Base-by-base conservation (phyloP, 1,140 invertebrate species). In the Pseudomyrmex flavicornis region DNA sequence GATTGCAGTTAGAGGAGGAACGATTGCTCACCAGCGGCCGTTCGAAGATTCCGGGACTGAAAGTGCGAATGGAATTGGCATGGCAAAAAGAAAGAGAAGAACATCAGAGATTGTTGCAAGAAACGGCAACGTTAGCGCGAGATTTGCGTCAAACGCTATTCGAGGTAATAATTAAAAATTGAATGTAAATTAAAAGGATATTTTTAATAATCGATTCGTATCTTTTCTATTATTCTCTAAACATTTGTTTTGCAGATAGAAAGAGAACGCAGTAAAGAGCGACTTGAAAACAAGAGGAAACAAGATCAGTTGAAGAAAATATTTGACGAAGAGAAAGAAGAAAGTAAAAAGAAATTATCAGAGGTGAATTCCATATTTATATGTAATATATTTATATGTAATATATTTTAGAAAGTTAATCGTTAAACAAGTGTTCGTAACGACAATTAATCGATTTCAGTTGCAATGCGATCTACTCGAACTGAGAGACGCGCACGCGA, bases 81-180 rank as follows among this genome's bases (percentile, higher is more conserved):
- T 99, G 98, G 98, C 98, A 99, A 89, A 99, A 99, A 92, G 98
- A 99, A 93, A 95, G 98, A 73, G 97, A 98, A 90, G 98, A 99
- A 90, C 98, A 99, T 90, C 98, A 98, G 88, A 95, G 98, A 9
- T 94, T 99, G 22, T 93, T 99, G 4, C 97, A 98, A 90, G 98
- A 99, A 94, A 98, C 98, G 0, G 98, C 98, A 70, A 98, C 97
- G 0, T 95, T 99, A 62, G 98, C 98, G 0, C 95, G 98, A 82
- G 98, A 99, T 93, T 94, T 99, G 22, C 94, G 97, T 13, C 97
- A 98, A 93, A 98, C 97, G 0, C 94, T 98, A 15, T 97, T 98
- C 89, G 97, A 98, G 95, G 97, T 97, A 93, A 50, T 17, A 12
- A 48, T 52, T 65, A 20, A 8, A n/a, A 35, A 44, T 50, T 12